phyloP scores from a whole-genome alignment of 2,797 vertebrate genomes.

The Danio kyathit region DNA sequence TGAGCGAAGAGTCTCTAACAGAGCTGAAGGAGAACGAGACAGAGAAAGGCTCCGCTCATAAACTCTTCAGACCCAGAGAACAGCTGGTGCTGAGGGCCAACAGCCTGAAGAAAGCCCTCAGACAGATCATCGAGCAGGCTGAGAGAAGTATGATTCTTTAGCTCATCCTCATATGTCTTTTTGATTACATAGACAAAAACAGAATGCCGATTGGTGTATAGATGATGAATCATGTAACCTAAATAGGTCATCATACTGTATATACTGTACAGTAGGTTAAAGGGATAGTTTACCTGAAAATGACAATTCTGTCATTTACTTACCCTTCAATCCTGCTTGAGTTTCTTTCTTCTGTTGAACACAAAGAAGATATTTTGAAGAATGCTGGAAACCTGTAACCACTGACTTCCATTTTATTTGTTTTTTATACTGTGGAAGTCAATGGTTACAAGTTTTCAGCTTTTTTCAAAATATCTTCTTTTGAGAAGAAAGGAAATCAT shows the following conservation, averaged over 20 bases:
- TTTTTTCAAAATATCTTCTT: no score
- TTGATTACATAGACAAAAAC: neutral
- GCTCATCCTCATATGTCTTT: neutral
- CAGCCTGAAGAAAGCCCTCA: conserved; percentile 96
- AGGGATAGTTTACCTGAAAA: no score
- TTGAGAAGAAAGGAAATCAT: no score
- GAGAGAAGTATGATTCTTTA: conserved; percentile 84
- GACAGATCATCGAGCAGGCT: conserved; percentile 96
- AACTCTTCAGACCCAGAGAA: conserved; percentile 86
- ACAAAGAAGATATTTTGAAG: no score
- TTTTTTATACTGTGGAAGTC: no score
- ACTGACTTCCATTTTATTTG: no score
- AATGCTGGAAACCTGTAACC: no score
- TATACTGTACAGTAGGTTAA: no score
- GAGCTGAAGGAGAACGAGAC: conserved; percentile 88
- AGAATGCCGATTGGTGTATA: neutral
- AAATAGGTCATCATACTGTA: neutral
- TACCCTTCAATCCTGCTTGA: no score
- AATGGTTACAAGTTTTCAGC: no score
- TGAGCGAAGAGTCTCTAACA: conserved; percentile 89
- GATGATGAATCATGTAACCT: neutral
- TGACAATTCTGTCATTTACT: no score
- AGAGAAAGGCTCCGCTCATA: conserved; percentile 80
- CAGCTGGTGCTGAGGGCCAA: conserved; percentile 94
- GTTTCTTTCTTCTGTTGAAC: no score